A percentile compares a stretch with the other conserved stretches of the same genome.
Conservation (phyloP, 2,888 invertebrate species). For the Petrophora chlorosata region DNA sequence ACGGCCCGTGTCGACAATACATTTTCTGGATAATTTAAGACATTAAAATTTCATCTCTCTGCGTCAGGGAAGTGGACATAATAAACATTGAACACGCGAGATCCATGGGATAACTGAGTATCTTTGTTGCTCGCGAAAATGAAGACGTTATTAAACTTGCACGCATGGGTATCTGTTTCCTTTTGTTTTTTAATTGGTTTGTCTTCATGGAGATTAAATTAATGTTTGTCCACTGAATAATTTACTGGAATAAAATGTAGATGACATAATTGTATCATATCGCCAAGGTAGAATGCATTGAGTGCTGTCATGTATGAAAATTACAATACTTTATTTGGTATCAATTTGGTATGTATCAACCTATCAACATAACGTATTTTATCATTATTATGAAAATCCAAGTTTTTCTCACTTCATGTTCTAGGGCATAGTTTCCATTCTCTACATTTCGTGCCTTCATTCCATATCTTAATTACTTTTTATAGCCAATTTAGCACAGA, state of each 20-base stretch:
- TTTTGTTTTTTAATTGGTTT: conserved; percentile 6
- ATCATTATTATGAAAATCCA: no score
- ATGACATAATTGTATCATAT: not conserved
- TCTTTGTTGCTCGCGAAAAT: conserved; percentile 27
- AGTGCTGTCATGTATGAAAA: no score
- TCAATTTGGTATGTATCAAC: no score
- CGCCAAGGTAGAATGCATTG: no score
- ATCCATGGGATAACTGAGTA: conserved; percentile 31
- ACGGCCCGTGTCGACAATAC: conserved; percentile 54
- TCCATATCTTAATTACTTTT: no score
- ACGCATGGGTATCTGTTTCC: conserved; percentile 4
- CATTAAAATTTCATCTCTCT: conserved; percentile 55
- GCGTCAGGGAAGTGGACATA: conserved; percentile 43
- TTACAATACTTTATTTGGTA: no score
- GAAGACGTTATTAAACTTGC: conserved; percentile 23
- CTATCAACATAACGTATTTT: no score
- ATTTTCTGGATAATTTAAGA: conserved; percentile 53
- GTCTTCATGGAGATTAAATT: not conserved
- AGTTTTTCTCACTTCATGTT: no score
- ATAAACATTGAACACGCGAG: conserved; percentile 56
- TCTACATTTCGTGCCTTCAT: no score
- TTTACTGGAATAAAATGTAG: not conserved
- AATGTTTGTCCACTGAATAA: not conserved
- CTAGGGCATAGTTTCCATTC: no score
- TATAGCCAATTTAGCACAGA: not conserved